Base-by-base conservation (phyloP, 92 coral and sea anemone species). In the Parazoanthus atlanticus region DNA sequence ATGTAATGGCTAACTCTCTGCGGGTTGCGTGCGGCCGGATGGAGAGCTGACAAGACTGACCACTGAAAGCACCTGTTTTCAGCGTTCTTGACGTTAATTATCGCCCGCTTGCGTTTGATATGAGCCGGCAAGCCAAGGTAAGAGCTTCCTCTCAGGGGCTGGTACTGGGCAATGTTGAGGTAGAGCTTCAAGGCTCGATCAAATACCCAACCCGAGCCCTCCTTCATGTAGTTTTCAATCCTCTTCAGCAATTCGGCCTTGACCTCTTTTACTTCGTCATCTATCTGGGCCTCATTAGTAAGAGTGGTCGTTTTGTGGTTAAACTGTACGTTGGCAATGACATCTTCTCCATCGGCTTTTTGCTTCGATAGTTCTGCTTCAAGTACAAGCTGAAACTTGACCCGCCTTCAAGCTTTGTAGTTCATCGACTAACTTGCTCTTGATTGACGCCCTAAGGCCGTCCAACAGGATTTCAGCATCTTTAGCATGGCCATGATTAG, bases 41-140 rank as follows among this genome's bases (percentile, higher is more conserved):
- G 86, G 3, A 82, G 76, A 17, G 91, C 88, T 6, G 81, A n/a
- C 28, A 74, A 13, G 10, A 89, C 30, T 13, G 88, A 47, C 91
- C 91, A 89, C 49, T 6, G 73, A n/a, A 89, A 89, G 29, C 91
- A 89, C 19, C 72, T n/a, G 13, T 43, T 32, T n/a, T n/a, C n/a
- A n/a, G n/a, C n/a, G n/a, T n/a, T n/a, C n/a, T n/a, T n/a, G n/a
- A n/a, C n/a, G n/a, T 82, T 89, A 16, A 89, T 32, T 2, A 89
- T 82, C 0, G 79, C 86, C 43, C 73, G 73, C 23, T 70, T 89
- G 28, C 47, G 6, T 34, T 38, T 32, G 12, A 88, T 3, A 17
- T 61, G 30, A 9, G 72, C 58, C n/a, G n/a, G n/a, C n/a, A n/a
- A n/a, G n/a, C n/a, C n/a, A n/a, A n/a, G n/a, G n/a, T n/a, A n/a